Conservation (phyloP, 2,888 invertebrate genomes). For the Elmis aenea region DNA sequence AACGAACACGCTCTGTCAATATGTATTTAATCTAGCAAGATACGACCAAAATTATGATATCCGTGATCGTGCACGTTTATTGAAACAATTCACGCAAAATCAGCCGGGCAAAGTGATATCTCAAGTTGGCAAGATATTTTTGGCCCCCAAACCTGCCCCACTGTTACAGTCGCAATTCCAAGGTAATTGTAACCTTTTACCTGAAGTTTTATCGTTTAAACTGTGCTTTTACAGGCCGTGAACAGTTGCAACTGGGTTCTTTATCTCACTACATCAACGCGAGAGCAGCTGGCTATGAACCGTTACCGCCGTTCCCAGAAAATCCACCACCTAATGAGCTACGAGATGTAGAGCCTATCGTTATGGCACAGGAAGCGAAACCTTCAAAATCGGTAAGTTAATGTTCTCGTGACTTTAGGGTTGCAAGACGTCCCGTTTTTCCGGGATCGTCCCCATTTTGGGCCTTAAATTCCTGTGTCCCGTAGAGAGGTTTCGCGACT, state of each 20-base stretch:
- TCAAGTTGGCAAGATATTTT: conserved; percentile 77
- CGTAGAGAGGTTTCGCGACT: too few species aligned
- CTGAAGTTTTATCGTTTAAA: conserved; percentile 2
- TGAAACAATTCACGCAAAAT: conserved; percentile 74
- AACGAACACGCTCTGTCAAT: conserved; percentile 82
- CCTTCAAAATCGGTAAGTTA: conserved; percentile 25
- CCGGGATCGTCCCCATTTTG: too few species aligned
- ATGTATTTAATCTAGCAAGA: conserved; percentile 89
- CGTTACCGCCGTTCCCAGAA: conserved; percentile 79
- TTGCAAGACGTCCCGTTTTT: too few species aligned
- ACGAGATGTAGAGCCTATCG: conserved; percentile 63
- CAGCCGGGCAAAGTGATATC: conserved; percentile 49
- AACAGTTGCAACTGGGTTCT: conserved; percentile 88
- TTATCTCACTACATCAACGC: conserved; percentile 91
- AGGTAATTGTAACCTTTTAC: too few species aligned
- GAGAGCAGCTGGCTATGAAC: conserved; percentile 81
- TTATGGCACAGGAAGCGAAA: conserved; percentile 35
- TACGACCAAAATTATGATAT: conserved; percentile 99
- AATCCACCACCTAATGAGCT: conserved; percentile 68
- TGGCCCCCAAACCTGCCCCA: conserved; percentile 92
- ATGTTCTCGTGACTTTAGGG: too few species aligned
- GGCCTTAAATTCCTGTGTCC: too few species aligned
- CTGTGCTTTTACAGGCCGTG: conserved; percentile 59
- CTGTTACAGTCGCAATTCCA: conserved; percentile 79
- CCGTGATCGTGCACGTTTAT: conserved; percentile 86